These are phyloP conservation scores for Pangasianodon gigas DNA, from an alignment of 2,113 vertebrate genomes.

Conservation along the genomic window DNA sequence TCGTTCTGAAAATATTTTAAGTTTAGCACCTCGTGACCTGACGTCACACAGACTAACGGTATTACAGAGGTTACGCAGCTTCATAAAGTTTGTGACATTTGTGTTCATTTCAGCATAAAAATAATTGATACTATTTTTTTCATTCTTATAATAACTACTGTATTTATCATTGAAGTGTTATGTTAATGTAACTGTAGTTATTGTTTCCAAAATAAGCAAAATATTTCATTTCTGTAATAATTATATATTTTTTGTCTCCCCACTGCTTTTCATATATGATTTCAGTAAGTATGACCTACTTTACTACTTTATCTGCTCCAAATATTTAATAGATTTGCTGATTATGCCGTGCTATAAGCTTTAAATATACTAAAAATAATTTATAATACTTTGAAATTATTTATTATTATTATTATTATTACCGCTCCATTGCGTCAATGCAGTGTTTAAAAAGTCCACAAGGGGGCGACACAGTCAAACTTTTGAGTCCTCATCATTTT, in stretches of 20 bases:
- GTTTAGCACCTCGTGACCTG: not conserved
- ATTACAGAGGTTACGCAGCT: not conserved
- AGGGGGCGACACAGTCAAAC: slow-evolving; percentile 12
- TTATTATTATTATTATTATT: no score
- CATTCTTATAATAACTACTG: not conserved
- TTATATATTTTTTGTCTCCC: not conserved
- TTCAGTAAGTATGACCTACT: not conserved
- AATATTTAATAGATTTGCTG: no score
- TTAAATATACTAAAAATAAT: not conserved
- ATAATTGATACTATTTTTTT: not conserved
- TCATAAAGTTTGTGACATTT: not conserved
- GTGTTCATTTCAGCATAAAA: not conserved
- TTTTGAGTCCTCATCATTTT: not conserved
- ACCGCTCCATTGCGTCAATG: not conserved
- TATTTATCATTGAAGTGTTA: not conserved
- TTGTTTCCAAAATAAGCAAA: not conserved
- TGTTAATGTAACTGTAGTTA: not conserved
- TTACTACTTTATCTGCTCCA: not conserved
- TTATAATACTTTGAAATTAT: not conserved
- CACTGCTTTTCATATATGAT: not conserved
- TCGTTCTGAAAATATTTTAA: not conserved
- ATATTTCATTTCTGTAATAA: not conserved
- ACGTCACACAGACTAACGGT: not conserved
- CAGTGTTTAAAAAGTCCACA: not conserved
- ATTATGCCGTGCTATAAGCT: not conserved